A percentile compares a stretch with the other conserved stretches of the same genome.
Conservation (phyloP, 2,113 vertebrate genomes). For the Pontoporia blainvillei region DNA sequence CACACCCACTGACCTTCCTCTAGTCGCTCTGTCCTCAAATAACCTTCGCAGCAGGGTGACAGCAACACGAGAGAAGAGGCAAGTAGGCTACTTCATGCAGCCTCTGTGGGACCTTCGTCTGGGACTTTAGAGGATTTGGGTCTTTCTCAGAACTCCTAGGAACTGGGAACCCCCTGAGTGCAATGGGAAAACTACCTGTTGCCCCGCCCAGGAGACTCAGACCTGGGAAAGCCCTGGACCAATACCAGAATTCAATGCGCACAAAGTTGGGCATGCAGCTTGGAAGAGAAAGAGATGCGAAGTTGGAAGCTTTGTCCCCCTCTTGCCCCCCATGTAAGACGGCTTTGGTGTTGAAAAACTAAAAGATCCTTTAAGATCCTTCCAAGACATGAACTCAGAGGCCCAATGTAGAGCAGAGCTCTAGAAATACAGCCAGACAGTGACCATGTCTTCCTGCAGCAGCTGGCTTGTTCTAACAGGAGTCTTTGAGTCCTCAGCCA, state of each 20-base stretch:
- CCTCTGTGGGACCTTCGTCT: neutral
- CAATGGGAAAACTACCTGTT: fast-evolving
- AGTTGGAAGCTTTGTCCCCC: neutral
- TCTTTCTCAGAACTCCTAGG: neutral
- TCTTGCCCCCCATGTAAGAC: neutral
- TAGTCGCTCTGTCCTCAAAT: neutral
- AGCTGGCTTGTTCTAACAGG: neutral
- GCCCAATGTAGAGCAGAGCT: too few species aligned
- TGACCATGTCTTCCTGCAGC: neutral
- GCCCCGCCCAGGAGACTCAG: neutral
- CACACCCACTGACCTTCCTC: neutral
- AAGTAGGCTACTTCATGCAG: fast-evolving
- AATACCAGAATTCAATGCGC: fast-evolving
- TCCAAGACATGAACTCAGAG: neutral
- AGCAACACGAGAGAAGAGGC: neutral
- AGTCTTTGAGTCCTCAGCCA: neutral
- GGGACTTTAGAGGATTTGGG: fast-evolving
- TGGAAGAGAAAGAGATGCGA: neutral
- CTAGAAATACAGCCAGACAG: neutral
- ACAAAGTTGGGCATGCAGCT: neutral
- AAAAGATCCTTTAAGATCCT: neutral
- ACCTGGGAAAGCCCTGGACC: neutral
- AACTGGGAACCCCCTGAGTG: neutral
- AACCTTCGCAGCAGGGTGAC: neutral
- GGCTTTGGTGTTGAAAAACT: neutral